Percentiles rank a stretch among this genome's conserved stretches.
phyloP scores from a whole-genome alignment of 1,140 invertebrate species.

The Druon quercuslanigerum region DNA sequence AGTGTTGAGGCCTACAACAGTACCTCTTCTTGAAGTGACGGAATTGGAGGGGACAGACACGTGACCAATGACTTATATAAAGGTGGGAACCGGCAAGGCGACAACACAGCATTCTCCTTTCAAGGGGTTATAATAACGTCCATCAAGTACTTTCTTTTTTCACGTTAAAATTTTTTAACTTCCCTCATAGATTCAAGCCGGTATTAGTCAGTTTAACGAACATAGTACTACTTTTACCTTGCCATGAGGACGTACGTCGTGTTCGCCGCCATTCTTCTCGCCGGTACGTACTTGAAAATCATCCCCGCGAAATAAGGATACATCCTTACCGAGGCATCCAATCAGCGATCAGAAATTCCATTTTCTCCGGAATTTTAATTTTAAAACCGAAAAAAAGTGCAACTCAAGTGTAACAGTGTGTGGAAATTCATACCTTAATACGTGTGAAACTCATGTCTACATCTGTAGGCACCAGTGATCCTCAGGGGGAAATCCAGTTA shows the following conservation, averaged over 20 bases:
- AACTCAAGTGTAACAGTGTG: constrained; percentile 11
- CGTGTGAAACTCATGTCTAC: not conserved
- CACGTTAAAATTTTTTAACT: not conserved
- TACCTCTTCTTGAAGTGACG: constrained; percentile 61
- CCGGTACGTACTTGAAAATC: constrained; percentile 68
- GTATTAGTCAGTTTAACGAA: constrained; percentile 12
- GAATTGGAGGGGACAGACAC: constrained; percentile 64
- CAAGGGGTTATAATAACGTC: constrained; percentile 61
- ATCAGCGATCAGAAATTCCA: not conserved
- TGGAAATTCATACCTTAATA: not conserved
- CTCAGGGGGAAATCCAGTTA: not conserved
- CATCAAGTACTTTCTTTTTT: constrained; percentile 34
- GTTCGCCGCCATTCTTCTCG: constrained; percentile 71
- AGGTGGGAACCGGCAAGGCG: constrained; percentile 68
- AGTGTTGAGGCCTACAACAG: constrained; percentile 41
- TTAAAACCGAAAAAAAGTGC: not conserved
- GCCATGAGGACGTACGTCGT: constrained; percentile 72
- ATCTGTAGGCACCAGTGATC: not conserved
- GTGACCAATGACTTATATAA: constrained; percentile 75
- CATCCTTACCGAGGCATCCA: not conserved
- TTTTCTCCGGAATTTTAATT: not conserved
- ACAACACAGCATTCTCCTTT: constrained; percentile 72
- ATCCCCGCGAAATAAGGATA: not conserved
- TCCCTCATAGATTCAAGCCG: constrained; percentile 4
- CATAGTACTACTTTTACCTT: constrained; percentile 28